Conservation (phyloP, 1,140 invertebrate species). For the Pseudoatta argentina region DNA sequence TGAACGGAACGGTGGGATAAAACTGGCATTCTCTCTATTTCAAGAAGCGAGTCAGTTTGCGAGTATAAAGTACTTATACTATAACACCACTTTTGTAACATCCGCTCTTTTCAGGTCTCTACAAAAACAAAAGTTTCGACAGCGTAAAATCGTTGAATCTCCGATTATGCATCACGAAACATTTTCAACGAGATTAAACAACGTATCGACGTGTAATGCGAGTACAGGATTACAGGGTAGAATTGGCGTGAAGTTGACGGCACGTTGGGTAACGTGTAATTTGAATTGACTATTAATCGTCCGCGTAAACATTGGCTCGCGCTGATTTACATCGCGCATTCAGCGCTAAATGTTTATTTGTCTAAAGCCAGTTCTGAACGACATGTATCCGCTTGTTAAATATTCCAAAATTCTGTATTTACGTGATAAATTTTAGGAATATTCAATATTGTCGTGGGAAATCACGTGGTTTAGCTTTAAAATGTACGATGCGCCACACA, state of each 20-base stretch:
- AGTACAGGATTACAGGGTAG: slow-evolving; percentile 49
- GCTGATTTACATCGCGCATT: slow-evolving; percentile 49
- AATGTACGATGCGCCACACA: background rate
- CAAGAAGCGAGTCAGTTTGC: background rate
- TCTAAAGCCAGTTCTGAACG: slow-evolving; percentile 34
- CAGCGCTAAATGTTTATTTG: slow-evolving; percentile 61
- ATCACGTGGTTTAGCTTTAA: slow-evolving; percentile 24
- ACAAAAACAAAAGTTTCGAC: slow-evolving; percentile 17
- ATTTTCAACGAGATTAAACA: slow-evolving; percentile 41
- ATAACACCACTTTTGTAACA: background rate
- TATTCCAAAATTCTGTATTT: slow-evolving; percentile 49
- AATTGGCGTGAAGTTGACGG: slow-evolving; percentile 53
- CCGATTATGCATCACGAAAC: slow-evolving; percentile 36
- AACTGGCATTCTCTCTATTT: background rate
- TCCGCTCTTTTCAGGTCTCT: background rate
- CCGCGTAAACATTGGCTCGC: slow-evolving; percentile 57
- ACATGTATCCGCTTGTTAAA: slow-evolving; percentile 53
- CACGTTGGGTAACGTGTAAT: slow-evolving; percentile 55
- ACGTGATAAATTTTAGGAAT: slow-evolving; percentile 24
- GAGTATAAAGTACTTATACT: background rate
- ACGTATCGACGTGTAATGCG: slow-evolving; percentile 41
- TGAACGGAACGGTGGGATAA: background rate
- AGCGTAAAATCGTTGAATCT: slow-evolving; percentile 24
- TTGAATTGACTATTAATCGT: slow-evolving; percentile 64
- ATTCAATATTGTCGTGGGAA: slow-evolving; percentile 14